phyloP scores from a whole-genome alignment of 2,113 vertebrate species.

The Anser cygnoides region DNA sequence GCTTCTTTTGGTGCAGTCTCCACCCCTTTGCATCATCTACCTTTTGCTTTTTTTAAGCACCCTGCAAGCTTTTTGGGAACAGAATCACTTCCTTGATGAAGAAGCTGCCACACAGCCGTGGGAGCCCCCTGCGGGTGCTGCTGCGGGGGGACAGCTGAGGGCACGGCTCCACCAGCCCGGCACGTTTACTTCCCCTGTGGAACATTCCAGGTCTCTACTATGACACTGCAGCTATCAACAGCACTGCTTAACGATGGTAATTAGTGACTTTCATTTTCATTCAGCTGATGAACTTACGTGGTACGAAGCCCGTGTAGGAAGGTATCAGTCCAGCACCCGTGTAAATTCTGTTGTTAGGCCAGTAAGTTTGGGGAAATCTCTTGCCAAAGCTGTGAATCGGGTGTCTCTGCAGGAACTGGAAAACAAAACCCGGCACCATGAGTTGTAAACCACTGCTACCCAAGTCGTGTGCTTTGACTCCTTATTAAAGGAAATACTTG shows the following conservation, averaged over 20 bases:
- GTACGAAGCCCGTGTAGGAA: conserved; percentile 73
- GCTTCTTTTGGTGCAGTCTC: not conserved
- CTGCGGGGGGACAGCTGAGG: too few relatives aligned
- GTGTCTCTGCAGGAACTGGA: conserved; percentile 61
- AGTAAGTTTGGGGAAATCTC: conserved; percentile 55
- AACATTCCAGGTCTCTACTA: not conserved
- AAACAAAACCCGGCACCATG: accelerated
- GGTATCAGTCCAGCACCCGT: conserved; percentile 65
- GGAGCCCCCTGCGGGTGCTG: not conserved
- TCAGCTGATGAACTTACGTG: conserved; percentile 60
- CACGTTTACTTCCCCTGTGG: accelerated
- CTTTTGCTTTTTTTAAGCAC: not conserved
- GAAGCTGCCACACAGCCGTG: accelerated
- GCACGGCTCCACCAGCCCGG: not conserved
- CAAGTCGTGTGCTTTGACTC: not conserved
- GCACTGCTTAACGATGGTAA: not conserved
- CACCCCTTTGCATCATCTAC: not conserved
- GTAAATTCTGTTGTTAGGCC: conserved; percentile 72
- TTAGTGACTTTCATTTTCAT: not conserved
- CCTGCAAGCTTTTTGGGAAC: not conserved
- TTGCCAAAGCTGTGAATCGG: conserved; percentile 31
- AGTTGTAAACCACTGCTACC: not conserved
- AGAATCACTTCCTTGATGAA: not conserved
- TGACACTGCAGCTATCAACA: not conserved
- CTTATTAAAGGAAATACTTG: not conserved